phyloP scores from a whole-genome alignment of 2,797 vertebrate genomes.

The Taeniopygia guttata region DNA sequence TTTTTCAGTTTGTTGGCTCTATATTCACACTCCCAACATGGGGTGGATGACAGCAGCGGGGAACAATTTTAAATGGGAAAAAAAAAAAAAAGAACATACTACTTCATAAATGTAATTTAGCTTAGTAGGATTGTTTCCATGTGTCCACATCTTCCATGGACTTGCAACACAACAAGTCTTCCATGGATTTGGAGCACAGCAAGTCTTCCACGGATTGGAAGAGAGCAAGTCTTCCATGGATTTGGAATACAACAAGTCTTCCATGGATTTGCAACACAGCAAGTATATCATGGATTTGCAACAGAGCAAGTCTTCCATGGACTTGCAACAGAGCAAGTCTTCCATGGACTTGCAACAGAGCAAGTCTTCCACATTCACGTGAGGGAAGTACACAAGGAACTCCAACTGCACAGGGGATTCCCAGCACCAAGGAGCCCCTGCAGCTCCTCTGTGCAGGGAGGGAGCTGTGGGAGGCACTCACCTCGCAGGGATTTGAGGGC shows the following conservation, averaged over 20 bases:
- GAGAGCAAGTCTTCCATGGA: fast-evolving
- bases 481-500: constrained; percentile 86
- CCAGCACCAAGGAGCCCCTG: fast-evolving
- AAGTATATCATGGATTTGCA: neutral
- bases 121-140: neutral
- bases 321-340: too few relatives aligned
- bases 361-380: fast-evolving
- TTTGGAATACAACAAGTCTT: neutral
- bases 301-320: too few relatives aligned
- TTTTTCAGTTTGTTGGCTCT: neutral
- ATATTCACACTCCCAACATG: neutral
- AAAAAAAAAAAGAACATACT: neutral
- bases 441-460: fast-evolving
- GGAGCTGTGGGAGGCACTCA: constrained; percentile 61
- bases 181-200: too few relatives aligned
- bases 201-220: too few relatives aligned
- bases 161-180: neutral
- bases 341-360: too few relatives aligned
- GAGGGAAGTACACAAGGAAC: fast-evolving
- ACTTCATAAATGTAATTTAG: neutral
- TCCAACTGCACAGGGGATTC: fast-evolving
- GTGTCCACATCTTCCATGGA: neutral
- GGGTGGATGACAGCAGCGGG: neutral
- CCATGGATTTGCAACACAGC: fast-evolving
- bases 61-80: neutral